Base-by-base conservation (phyloP, 2,888 invertebrate genomes). In the Meteorus cinctellus region DNA sequence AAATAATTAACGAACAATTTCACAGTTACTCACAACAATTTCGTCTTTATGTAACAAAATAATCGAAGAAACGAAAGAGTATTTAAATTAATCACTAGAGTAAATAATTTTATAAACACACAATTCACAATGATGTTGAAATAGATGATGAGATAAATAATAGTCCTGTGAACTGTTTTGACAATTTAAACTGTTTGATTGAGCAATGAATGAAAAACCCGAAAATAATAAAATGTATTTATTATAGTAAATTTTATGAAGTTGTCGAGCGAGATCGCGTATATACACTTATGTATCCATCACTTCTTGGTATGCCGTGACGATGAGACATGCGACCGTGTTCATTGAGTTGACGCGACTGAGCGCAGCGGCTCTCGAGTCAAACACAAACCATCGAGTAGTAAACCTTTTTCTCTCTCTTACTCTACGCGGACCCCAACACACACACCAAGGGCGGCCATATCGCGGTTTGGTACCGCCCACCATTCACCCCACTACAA, bases 261-360 rank as follows among this genome's bases (percentile, higher is more conserved):
- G 31, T 62, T 2, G 62, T 16, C 62, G 29, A 62, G 3, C 62
- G 62, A 16, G 19, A 19, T 29, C 14, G 31, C 29, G 29, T 31
- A 29, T 34, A n/a, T 2, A 31, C 34, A 31, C 31, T 34, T 29
- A 34, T 63, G n/a, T 63, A 31, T 63, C 29, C 31, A 31, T 63
- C 16, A 63, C 31, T 29, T 55, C 55, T 59, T 69, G 68, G 62
- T 41, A 27, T 27, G 67, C 55, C 63, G 19, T 71, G 59, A 66
- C 75, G 34, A 27, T 71, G 65, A 51, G 75, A 70, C 79, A 78
- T 81, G 80, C 78, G 81, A 78, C 76, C 83, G 80, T 80, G 77
- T 80, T 82, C 83, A 84, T 81, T 87, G 84, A 84, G 85, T 82
- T 83, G 82, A 82, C 85, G 84, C 87, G 87, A 84, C 89, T 87